Conservation (phyloP, 2,113 vertebrate genomes). For the Desmodus rotundus region DNA sequence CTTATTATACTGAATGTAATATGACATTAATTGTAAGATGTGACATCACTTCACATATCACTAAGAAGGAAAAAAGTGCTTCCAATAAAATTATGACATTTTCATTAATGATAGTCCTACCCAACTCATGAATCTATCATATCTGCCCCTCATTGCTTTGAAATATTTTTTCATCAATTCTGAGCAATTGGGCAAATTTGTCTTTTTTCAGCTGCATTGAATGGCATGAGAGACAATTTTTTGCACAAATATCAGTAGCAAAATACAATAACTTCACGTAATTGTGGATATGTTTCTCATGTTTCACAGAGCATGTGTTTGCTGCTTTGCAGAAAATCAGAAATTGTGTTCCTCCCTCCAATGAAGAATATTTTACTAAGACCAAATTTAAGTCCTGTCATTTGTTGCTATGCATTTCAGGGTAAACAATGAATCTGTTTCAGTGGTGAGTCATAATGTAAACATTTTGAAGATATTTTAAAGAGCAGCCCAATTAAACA, state of each 20-base stretch:
- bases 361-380: background rate
- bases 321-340: background rate
- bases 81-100: background rate
- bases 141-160: background rate
- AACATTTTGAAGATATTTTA: background rate
- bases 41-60: background rate
- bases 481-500: background rate
- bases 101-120: background rate
- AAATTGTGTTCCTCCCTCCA: background rate
- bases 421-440: background rate
- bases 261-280: background rate
- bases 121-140: background rate
- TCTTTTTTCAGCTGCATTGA: background rate
- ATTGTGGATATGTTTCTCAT: background rate
- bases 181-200: background rate
- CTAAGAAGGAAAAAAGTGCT: background rate
- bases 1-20: background rate
- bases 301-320: background rate
- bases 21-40: background rate
- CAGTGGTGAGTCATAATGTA: background rate
- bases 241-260: background rate
- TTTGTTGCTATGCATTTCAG: background rate
- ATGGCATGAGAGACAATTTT: background rate
- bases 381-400: background rate
- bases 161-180: background rate